These are phyloP conservation scores for Nasonia longicornis DNA, from an alignment of 1,140 invertebrate species.

Conservation along the genomic window DNA sequence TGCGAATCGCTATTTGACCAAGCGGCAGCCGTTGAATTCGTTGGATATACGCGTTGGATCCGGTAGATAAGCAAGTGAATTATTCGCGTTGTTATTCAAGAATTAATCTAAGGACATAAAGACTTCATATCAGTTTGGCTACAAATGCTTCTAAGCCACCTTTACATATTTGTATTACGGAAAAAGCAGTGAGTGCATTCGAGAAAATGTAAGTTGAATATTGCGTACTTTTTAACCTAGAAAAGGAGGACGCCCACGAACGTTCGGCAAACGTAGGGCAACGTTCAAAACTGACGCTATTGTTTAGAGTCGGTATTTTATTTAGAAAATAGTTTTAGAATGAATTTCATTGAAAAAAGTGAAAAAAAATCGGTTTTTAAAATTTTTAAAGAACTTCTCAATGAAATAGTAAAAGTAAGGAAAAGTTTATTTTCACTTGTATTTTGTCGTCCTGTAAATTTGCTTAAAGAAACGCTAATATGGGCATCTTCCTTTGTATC, in stretches of 20 bases:
- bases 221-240: neutral
- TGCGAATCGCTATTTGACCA: neutral
- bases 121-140: neutral
- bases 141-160: neutral
- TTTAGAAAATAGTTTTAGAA: too few relatives aligned
- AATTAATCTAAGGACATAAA: neutral
- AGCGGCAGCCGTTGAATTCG: neutral
- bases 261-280: too few relatives aligned
- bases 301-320: too few relatives aligned
- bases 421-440: too few relatives aligned
- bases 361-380: too few relatives aligned
- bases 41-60: neutral
- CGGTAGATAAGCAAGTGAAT: neutral
- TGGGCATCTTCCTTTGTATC: too few relatives aligned
- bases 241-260: neutral
- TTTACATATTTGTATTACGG: neutral
- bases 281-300: too few relatives aligned
- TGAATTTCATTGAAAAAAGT: too few relatives aligned
- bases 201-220: slow-evolving; percentile 14
- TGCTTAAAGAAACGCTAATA: too few relatives aligned
- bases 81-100: neutral
- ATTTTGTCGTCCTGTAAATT: too few relatives aligned
- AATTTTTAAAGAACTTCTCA: too few relatives aligned
- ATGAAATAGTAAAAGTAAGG: too few relatives aligned
- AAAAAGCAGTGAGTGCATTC: neutral